phyloP scores from a whole-genome alignment of 2,888 invertebrate species.

The Parnassius smintheus region DNA sequence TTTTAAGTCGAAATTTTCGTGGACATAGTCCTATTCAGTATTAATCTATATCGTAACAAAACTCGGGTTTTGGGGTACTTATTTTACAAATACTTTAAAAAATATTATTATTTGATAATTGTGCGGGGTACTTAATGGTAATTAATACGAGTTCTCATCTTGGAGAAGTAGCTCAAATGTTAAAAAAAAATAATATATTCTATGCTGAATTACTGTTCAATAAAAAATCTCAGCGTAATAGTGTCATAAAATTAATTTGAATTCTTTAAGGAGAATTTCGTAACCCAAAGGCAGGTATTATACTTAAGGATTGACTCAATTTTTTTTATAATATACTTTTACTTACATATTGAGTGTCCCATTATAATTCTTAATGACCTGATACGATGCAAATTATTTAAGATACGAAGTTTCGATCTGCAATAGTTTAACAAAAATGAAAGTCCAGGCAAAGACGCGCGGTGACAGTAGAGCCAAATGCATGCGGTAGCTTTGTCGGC shows the following conservation, averaged over 20 bases:
- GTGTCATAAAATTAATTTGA: background rate
- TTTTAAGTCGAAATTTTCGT: conserved; percentile 52
- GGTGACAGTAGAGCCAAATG: conserved; percentile 61
- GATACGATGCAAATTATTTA: background rate
- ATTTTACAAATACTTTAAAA: conserved; percentile 22
- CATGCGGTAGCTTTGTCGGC: conserved; percentile 74
- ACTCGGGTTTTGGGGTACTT: conserved; percentile 14
- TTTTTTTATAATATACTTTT: too few relatives aligned
- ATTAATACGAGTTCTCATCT: background rate
- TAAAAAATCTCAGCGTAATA: too few relatives aligned
- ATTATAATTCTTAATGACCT: background rate
- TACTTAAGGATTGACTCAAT: background rate
- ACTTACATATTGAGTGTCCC: too few relatives aligned
- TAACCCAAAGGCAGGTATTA: conserved; percentile 20
- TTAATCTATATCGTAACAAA: conserved; percentile 27
- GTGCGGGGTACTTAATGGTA: background rate
- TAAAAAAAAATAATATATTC: too few relatives aligned
- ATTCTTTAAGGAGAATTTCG: background rate
- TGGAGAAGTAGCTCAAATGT: too few relatives aligned
- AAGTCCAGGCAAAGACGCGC: conserved; percentile 52
- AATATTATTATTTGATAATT: background rate
- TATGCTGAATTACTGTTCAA: too few relatives aligned
- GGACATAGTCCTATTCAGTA: conserved; percentile 58
- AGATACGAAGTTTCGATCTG: background rate
- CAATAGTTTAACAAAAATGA: conserved; percentile 26